Conservation (phyloP, 1,140 invertebrate species). For the Drosophila sturtevanti region DNA sequence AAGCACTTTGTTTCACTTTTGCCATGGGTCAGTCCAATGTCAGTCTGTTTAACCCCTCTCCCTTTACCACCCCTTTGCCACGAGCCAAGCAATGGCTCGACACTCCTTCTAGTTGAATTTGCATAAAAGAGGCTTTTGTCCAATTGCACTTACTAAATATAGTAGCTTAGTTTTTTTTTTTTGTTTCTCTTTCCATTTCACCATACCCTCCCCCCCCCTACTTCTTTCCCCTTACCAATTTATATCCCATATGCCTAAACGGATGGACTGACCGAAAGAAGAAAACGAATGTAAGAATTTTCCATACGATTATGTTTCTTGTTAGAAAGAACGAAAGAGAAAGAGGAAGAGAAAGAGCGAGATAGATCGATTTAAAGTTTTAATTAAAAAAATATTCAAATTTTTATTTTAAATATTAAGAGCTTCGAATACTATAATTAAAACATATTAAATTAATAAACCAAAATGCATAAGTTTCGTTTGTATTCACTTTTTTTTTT, state of each 20-base stretch:
- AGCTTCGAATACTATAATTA: too few species aligned
- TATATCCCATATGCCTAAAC: background rate
- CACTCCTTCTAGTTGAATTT: constrained; percentile 4
- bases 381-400: too few species aligned
- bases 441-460: too few species aligned
- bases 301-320: background rate
- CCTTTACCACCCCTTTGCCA: background rate
- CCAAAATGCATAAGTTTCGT: too few species aligned
- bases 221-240: background rate
- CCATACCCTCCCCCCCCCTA: too few species aligned
- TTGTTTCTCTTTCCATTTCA: background rate
- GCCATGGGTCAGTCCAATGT: constrained; percentile 9
- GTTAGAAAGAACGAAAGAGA: background rate
- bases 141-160: constrained; percentile 15
- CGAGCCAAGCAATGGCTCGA: background rate
- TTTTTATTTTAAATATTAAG: too few species aligned
- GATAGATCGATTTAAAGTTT: background rate
- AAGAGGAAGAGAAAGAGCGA: background rate
- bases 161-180: background rate
- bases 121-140: constrained; percentile 8
- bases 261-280: background rate
- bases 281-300: background rate
- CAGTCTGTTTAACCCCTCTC: background rate
- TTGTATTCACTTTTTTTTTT: too few species aligned
- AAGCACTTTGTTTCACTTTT: constrained; percentile 39